Evolutionary conservation across 2,113 vertebrate genomes (phyloP), one percentile per base, ranked within the genome.

Genomic region (Triplophysa siluroides): DNA sequence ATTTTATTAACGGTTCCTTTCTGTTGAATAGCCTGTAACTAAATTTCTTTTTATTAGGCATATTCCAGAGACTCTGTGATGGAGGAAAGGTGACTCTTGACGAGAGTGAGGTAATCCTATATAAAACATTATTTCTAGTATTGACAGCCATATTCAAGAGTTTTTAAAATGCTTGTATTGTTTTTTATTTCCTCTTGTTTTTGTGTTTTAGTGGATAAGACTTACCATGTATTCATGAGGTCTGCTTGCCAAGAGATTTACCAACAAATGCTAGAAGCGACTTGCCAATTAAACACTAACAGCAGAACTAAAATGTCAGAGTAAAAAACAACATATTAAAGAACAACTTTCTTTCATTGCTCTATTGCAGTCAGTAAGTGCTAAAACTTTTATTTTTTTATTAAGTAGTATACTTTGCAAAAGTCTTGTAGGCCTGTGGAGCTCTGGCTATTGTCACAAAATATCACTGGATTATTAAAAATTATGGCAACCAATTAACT

Each of bases 11-110:
- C 33, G 0, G 33, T 38, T 29, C 14, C 14, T 16, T 52, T 52
- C 45, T 2, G 13, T 47, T 47, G 13, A 52, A 14, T 52, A 4
- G 47, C 11, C 11, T 50, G 11, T 14, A 14, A 50, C 11, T 50
- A 2, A 14, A 14, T 62, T 29, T 14, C 18, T 69, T 21, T 64
- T 54, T 69, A 23, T 81, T 83, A 92, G 91, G 91, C 83, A 88
- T 91, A 72, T 92, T 89, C 62, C 72, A 74, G 60, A 78, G 84
- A 14, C 29, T 91, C 43, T 89, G 86, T 60, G 80, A 88, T 19
- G 86, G 87, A 77, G 85, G 78, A 14, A 7, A 10, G 18, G 85
- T 92, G 69, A 75, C 7, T 45, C 88, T 92, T 38, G 16, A 1
- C 6, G 82, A 86, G 72, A 71, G 84, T 2, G 91, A 92, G 87